Base-by-base conservation (phyloP, 2,797 vertebrate species). In the Hippopotamyrus pictus region DNA sequence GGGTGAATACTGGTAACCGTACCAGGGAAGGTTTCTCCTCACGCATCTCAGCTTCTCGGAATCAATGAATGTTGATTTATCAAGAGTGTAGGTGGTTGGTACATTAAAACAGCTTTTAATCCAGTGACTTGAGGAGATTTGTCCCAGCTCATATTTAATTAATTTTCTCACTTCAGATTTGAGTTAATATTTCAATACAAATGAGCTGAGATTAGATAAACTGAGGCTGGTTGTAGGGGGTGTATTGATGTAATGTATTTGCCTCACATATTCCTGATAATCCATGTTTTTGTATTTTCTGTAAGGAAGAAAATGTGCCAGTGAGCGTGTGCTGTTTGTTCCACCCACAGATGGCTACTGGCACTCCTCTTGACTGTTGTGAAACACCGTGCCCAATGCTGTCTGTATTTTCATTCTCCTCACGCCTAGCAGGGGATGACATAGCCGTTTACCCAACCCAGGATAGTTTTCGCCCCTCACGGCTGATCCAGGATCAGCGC, bases 391-490 rank as follows among this genome's bases (percentile, higher is more conserved):
- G 22, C 41, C 12, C 29, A 88, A 69, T 51, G 22, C 59, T 37
- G n/a, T 65, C 87, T 37, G 50, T 37, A 86, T 90, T 93, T 90
- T 90, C 88, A 85, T 59, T 88, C 88, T 87, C 87, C 90, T 87
- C 90, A 37, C 59, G 88, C 89, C 57, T 88, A 76, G 89, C 69
- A 41, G n/a, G 69, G 69, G 29, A 93, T 94, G 94, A 95, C 93
- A 92, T 93, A 94, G 94, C 93, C 92, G 85, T 93, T 95, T 91
- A 92, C 91, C 79, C 86, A 7, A 44, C 89, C 2, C 82, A 46
- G 48, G 25, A 7, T 41, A 76, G 48, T 37, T 51, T 82, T 48
- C 3, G 8, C 48, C 11, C 48, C 29, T 87, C 6, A 51, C 37
- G 87, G 90, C 76, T 87, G 90, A 88, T 91, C 65, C 57, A 44